Evolutionary conservation across 2,113 vertebrate genomes (phyloP), one percentile per base, ranked within the genome.

Genomic region (Leptobrachium leishanense): DNA sequence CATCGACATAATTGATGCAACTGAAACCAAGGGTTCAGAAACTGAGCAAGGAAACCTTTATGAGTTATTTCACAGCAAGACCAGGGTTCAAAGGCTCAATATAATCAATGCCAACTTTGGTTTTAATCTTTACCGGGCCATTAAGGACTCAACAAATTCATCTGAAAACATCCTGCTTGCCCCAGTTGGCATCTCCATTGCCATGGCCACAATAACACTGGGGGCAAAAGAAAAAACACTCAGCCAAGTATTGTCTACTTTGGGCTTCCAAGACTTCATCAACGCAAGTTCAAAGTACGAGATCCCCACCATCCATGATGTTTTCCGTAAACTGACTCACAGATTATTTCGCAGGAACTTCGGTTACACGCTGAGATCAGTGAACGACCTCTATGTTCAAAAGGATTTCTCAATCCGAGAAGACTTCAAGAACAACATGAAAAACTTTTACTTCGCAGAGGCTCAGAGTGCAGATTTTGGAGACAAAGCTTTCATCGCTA

Each of bases 261-360:
- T 97, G 68, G 95, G 96, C 53, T 98, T 98, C 55, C 83, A 88
- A 0, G 94, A 96, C 3, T 98, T 99, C 43, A 88, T 98, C 65
- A 98, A 99, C 0, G 94, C 95, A 13, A 99, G 97, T 86, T 85
- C 88, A 82, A 96, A 95, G 75, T 99, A 99, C 0, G 94, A 97
- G 83, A 89, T 92, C 76, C 84, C 82, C 68, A 99, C 98, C 0
- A 90, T 98, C 43, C 98, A 98, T 68, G 97, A 97, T 67, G 97
- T 99, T 46, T 99, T 99, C 87, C 94, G 93, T 68, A 98, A 98
- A 79, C 92, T 98, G 75, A 98, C 93, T 0, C 97, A 99, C 82
- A 90, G 98, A 65, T 95, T 99, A 41, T 99, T 98, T 90, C 90
- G 97, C 54, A 94, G 97, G 79, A 95, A 98, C 74, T 99, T 98